Base-by-base conservation (phyloP, 2,113 vertebrate species). In the Syngnathus scovelli region DNA sequence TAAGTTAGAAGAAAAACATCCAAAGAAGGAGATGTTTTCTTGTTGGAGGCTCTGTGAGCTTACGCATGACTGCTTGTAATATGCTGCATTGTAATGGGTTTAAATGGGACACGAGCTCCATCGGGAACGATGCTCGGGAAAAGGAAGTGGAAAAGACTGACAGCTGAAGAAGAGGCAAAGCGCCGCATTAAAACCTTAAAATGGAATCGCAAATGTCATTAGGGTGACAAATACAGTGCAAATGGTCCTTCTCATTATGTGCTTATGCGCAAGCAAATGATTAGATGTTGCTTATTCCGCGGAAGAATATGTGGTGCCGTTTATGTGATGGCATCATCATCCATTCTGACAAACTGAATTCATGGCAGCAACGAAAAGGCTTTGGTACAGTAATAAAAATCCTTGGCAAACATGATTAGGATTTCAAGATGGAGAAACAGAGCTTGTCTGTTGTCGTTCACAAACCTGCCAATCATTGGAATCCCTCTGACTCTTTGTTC, bases 391-490 rank as follows among this genome's bases (percentile, higher is more conserved):
- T 71, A 74, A 83, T 88, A 80, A 76, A 78, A 81, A 78, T 59
- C 76, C 56, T 79, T 74, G 70, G 81, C 75, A 69, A 75, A 69
- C 69, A 72, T 83, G 69, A 80, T 82, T 76, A 70, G 66, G 80
- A 71, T 78, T 85, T 84, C 77, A 84, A 78, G 75, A 86, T 73
- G 68, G 70, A 82, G 71, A 74, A 83, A 78, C 66, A 41, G 70
- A 72, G 74, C 71, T 61, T 84, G 86, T 86, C 84, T 78, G 62
- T 80, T 71, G 71, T 67, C 70, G 78, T 86, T 82, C 77, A 79
- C 61, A 78, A 74, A 81, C 21, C 76, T 78, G 86, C 78, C 86
- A 87, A 41, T 88, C 84, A 86, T 75, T 62, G 36, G 37, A 78
- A 80, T 82, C 58, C 21, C 64, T 48, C 67, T 78, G 85, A 83